phyloP scores from a whole-genome alignment of 2,888 invertebrate species.

The Caenorhabditis wallacei region DNA sequence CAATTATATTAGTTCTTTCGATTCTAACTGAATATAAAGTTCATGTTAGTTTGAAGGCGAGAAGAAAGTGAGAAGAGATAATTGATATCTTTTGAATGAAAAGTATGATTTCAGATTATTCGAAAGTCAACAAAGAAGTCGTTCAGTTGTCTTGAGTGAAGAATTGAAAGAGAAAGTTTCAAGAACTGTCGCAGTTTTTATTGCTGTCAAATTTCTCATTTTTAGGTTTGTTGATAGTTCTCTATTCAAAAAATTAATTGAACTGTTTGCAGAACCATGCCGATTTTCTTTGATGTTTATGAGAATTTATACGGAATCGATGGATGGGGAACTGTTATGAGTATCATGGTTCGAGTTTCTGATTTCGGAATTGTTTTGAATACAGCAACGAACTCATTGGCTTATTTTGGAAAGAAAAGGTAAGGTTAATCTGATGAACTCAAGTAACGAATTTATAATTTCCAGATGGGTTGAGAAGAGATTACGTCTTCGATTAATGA shows the following conservation, averaged over 20 bases:
- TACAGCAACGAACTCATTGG: constrained; percentile 82
- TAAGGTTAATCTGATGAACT: not conserved
- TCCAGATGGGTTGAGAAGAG: constrained; percentile 74
- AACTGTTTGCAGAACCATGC: constrained; percentile 76
- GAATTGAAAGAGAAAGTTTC: constrained; percentile 80
- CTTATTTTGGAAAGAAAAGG: constrained; percentile 80
- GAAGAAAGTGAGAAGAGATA: constrained; percentile 75
- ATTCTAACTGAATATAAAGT: constrained; percentile 80
- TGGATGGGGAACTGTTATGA: constrained; percentile 78
- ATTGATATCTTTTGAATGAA: too few relatives aligned
- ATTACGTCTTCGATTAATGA: constrained; percentile 70
- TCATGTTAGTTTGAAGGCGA: constrained; percentile 76
- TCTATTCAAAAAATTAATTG: not conserved
- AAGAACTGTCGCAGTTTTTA: constrained; percentile 81
- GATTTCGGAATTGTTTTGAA: constrained; percentile 82
- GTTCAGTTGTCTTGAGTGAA: constrained; percentile 77
- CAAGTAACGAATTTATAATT: not conserved
- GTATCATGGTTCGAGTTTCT: constrained; percentile 80
- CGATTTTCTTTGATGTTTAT: constrained; percentile 82
- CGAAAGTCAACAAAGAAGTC: constrained; percentile 79
- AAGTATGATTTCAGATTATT: constrained; percentile 80
- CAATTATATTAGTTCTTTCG: constrained; percentile 78
- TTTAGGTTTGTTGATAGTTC: constrained; percentile 67
- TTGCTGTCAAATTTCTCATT: constrained; percentile 81
- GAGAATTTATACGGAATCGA: constrained; percentile 81